Evolutionary conservation across 2,888 invertebrate species (phyloP), one percentile per base, ranked within the genome.

Genomic region (Lordiphosa fenestrarum): DNA sequence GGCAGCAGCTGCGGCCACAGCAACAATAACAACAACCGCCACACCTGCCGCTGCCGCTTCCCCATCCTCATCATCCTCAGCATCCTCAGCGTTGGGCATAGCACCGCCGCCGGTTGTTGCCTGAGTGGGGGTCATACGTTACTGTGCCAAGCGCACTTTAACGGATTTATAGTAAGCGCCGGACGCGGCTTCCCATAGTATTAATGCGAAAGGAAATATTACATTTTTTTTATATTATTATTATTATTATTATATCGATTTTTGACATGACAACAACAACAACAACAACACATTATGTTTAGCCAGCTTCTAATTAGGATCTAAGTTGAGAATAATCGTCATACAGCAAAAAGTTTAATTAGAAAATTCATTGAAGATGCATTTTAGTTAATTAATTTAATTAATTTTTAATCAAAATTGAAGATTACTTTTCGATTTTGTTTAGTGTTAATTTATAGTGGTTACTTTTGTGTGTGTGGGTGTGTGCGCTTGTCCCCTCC

Each of bases 41-140:
- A 10, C 59, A 15, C 13, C 40, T 7, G 5, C 50, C 6, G 6
- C 53, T 6, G 21, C 46, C 23, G 2, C 54, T 6, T 10, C 59
- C 21, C 1, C 60, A 23, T 0, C 63, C 13, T 1, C 70, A 35
- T 1, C 60, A 50, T n/a, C 64, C 35, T 15, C 53, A 19, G 7
- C 55, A 40, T 23, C 67, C 46, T 55, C 70, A 55, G 50, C 71
- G 21, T 69, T 73, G 53, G 77, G 81, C 53, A 77, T 76, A 80
- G 69, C 81, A 40, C 84, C 84, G 52, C 86, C 86, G 12, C 86
- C 86, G 25, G 87, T 86, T 69, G 87, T 86, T 86, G 86, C 86
- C 87, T 86, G 86, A 86, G 86, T 86, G 86, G 86, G 86, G 85
- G 86, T 86, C 52, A 86, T 86, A 80, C 86, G 87, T 72, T 86